A percentile compares a stretch with the other conserved stretches of the same genome.
These are phyloP conservation scores for Drosophila sproati DNA, from an alignment of 1,140 invertebrate genomes.

Conservation along the genomic window DNA sequence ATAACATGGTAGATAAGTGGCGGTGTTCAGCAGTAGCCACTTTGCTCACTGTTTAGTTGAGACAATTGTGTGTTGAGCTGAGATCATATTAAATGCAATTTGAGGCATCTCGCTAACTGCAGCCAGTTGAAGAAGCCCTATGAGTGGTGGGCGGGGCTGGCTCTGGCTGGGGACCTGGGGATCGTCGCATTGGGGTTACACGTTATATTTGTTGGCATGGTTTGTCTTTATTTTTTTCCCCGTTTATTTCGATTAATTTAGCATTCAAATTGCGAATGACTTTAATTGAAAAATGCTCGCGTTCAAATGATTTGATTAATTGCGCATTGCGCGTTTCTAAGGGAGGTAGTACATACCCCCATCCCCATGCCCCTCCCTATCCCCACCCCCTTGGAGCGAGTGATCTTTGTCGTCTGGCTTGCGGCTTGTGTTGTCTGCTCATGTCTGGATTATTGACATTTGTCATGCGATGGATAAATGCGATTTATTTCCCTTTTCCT, in stretches of 20 bases:
- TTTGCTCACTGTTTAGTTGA: neutral
- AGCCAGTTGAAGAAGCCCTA: conserved; percentile 26
- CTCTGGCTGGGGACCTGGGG: neutral
- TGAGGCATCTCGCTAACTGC: neutral
- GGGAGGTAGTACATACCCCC: neutral
- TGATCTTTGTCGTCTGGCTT: conserved; percentile 2
- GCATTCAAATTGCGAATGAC: conserved; percentile 44
- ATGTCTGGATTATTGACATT: conserved; percentile 27
- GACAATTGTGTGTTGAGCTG: conserved; percentile 32
- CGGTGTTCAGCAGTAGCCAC: no score
- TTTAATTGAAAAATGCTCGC: conserved; percentile 56
- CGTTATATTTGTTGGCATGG: no score
- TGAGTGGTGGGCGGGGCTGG: neutral
- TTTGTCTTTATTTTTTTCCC: neutral
- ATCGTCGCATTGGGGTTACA: no score
- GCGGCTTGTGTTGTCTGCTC: conserved; percentile 49
- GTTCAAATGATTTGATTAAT: conserved; percentile 68
- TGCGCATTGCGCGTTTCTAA: conserved; percentile 16
- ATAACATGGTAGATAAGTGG: no score
- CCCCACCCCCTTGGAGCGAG: neutral
- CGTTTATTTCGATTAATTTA: conserved; percentile 59
- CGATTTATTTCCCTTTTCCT: conserved; percentile 15
- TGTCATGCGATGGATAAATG: conserved; percentile 25
- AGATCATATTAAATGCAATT: conserved; percentile 32
- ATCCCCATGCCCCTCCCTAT: neutral